These are phyloP conservation scores for Toxotes jaculatrix DNA, from an alignment of 2,113 vertebrate genomes.

Conservation along the genomic window DNA sequence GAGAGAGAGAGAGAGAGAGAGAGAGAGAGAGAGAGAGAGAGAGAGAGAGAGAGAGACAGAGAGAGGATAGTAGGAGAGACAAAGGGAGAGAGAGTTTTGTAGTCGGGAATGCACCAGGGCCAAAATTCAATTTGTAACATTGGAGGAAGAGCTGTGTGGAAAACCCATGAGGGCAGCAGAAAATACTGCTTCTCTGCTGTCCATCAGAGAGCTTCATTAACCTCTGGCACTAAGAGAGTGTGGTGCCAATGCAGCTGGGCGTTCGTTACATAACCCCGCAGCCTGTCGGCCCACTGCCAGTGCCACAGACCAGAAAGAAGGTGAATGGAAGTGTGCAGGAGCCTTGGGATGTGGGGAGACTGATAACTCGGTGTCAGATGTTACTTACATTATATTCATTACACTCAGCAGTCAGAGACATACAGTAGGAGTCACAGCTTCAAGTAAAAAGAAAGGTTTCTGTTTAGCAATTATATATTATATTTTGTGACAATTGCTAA, in stretches of 20 bases:
- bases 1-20: background rate
- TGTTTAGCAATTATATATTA: background rate
- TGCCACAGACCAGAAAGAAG: background rate
- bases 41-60: background rate
- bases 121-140: conserved; percentile 56
- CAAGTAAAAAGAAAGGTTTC: conserved; percentile 7
- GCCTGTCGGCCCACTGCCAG: conserved; percentile 29
- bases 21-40: background rate
- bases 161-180: conserved; percentile 64
- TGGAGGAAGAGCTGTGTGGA: conserved; percentile 25
- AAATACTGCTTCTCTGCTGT: conserved; percentile 50
- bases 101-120: conserved; percentile 12
- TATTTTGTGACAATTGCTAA: background rate
- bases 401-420: background rate
- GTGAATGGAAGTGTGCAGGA: conserved; percentile 18
- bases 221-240: conserved; percentile 34
- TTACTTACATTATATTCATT: conserved; percentile 21
- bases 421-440: background rate
- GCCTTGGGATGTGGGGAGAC: conserved; percentile 14
- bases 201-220: conserved; percentile 67
- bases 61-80: background rate
- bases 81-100: conserved; percentile 15
- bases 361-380: conserved; percentile 37
- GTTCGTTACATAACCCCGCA: conserved; percentile 53
- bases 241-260: conserved; percentile 33